Base-by-base conservation (phyloP, 2,888 invertebrate genomes). In the Scrobipalpa atriplicella region DNA sequence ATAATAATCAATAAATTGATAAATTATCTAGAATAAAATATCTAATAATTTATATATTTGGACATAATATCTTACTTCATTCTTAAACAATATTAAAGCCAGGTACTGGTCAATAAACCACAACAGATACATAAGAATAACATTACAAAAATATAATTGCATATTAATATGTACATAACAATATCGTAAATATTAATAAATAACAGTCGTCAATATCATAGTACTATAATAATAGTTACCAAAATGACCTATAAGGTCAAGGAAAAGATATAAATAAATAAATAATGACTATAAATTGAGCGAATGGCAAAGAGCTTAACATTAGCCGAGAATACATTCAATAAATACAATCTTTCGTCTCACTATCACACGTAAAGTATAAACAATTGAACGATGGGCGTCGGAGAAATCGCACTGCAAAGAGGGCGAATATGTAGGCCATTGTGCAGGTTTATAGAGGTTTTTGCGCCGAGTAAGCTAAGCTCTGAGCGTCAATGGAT, bases 381-480 rank as follows among this genome's bases (percentile, higher is more conserved):
- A 80, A 80, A 77, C 78, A 78, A 75, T 75, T 78, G 74, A 71
- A 80, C 75, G 75, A 79, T 77, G 74, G 78, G 78, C 75, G 74
- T 75, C 64, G 78, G 89, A 85, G 90, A 90, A 90, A 90, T 85
- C 87, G 79, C 77, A 76, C 72, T 73, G 62, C 10, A 86, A 85
- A 81, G 83, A 77, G 89, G 87, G 77, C 86, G 75, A 73, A 74
- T 70, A 84, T 82, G 84, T 86, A 79, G 86, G 89, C 78, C 85
- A 21, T 11, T 19, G 19, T 56, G 52, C 52, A 52, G 62, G 60
- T 54, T 77, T 87, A 87, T 77, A 92, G 93, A 72, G 95, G 95
- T 85, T 95, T 94, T 86, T 97, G 97, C 73, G 95, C 96, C 73
- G 95, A 94, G 89, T 97, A 97, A 70, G 97, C 97, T 82, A 97